Evolutionary conservation across 2,113 vertebrate species (phyloP).

Genomic region (Dendrocopos noguchii): DNA sequence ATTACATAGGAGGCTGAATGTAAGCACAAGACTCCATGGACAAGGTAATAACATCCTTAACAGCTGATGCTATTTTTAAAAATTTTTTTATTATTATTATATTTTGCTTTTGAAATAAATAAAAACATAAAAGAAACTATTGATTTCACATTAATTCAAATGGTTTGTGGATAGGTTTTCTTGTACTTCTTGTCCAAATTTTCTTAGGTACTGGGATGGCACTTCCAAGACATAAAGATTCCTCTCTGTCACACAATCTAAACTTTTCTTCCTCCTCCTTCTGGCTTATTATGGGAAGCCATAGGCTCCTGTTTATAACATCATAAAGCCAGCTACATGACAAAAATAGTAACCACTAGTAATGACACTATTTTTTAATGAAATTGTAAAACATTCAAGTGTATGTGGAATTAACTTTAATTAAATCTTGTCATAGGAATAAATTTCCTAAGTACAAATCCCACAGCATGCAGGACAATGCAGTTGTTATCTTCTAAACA

Average conservation of each 20-base stretch:
- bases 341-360: slow-evolving; percentile 20
- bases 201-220: neutral
- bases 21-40: rapidly evolving
- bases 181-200: neutral
- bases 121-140: neutral
- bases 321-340: slow-evolving; percentile 52
- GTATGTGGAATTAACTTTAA: slow-evolving; percentile 45
- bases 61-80: neutral
- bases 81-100: too few relatives aligned
- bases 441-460: slow-evolving; percentile 59
- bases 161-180: neutral
- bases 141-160: neutral
- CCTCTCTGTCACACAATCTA: neutral
- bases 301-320: slow-evolving; percentile 49
- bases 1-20: neutral
- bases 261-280: slow-evolving; percentile 23
- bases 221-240: neutral
- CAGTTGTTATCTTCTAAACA: slow-evolving; percentile 13
- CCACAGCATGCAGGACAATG: slow-evolving; percentile 8
- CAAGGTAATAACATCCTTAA: neutral
- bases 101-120: neutral
- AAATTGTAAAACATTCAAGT: slow-evolving; percentile 39
- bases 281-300: slow-evolving; percentile 36
- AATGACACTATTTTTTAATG: slow-evolving; percentile 41
- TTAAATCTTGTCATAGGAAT: slow-evolving; percentile 59